Conservation (phyloP, 53 echinoderm and acorn worm genomes). For the Paracentrotus lividus region DNA sequence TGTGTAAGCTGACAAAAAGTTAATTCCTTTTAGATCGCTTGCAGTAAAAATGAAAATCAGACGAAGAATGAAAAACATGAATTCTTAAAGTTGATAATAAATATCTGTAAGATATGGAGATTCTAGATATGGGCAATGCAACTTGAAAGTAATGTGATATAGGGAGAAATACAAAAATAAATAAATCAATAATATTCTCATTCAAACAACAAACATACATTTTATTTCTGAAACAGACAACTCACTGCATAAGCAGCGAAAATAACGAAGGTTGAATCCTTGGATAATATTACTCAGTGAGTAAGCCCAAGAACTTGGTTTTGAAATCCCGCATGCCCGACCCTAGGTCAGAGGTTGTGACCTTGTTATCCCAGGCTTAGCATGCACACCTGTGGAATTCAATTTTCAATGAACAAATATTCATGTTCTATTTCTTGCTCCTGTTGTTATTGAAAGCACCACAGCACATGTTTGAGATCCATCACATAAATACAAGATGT, state of each 20-base stretch:
- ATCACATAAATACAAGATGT: not conserved
- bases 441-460: conserved; percentile 15
- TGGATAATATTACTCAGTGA: conserved; percentile 26
- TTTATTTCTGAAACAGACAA: no score
- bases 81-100: no score
- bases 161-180: no score
- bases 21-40: no score
- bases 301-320: conserved; percentile 34
- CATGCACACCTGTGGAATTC: conserved; percentile 42
- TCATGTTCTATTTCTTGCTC: conserved; percentile 47
- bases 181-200: no score
- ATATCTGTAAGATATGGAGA: no score
- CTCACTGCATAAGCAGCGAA: not conserved
- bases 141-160: no score
- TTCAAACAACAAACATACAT: no score
- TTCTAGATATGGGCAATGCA: no score
- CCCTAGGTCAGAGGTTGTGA: not conserved
- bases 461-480: conserved; percentile 7
- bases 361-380: conserved; percentile 29
- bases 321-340: conserved; percentile 17
- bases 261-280: conserved; percentile 11
- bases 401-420: conserved; percentile 45
- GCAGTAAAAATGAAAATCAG: no score
- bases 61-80: no score
- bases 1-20: no score